phyloP scores from a whole-genome alignment of 1,140 invertebrate species.

The Leptinotarsa texana region DNA sequence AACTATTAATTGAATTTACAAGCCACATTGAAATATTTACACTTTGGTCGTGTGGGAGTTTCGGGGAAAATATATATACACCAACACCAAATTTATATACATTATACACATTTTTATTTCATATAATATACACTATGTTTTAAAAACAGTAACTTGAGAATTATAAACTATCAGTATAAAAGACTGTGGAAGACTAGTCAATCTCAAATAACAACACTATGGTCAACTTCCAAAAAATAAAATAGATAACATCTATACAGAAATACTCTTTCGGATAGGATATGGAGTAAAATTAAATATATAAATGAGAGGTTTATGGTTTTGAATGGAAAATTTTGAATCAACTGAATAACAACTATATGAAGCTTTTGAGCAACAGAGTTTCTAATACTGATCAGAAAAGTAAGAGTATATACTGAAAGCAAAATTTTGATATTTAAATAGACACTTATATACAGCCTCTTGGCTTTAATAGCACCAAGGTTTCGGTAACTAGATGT shows the following conservation, averaged over 20 bases:
- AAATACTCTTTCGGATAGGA: constrained; percentile 21
- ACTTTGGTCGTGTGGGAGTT: not conserved
- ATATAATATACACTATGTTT: constrained; percentile 46
- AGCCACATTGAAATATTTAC: too few relatives aligned
- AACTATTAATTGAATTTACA: too few relatives aligned
- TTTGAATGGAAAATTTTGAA: too few relatives aligned
- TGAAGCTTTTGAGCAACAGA: not conserved
- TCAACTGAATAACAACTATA: not conserved
- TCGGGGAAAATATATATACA: constrained; percentile 21
- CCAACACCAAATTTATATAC: constrained; percentile 47
- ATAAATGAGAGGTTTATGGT: not conserved
- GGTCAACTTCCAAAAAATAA: constrained; percentile 11
- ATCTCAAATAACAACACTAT: constrained; percentile 43
- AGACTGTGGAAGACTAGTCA: constrained; percentile 51
- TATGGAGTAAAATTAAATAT: constrained; percentile 23
- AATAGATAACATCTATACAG: constrained; percentile 31
- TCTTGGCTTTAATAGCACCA: constrained; percentile 12
- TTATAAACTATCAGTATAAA: constrained; percentile 37
- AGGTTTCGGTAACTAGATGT: constrained; percentile 15
- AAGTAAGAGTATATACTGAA: not conserved
- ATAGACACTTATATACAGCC: not conserved
- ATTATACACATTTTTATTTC: constrained; percentile 47
- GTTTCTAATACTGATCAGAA: not conserved
- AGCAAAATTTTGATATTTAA: not conserved
- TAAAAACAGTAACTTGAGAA: constrained; percentile 45